Conservation (phyloP, 92 coral and sea anemone genomes). For the Bergia sp. region DNA sequence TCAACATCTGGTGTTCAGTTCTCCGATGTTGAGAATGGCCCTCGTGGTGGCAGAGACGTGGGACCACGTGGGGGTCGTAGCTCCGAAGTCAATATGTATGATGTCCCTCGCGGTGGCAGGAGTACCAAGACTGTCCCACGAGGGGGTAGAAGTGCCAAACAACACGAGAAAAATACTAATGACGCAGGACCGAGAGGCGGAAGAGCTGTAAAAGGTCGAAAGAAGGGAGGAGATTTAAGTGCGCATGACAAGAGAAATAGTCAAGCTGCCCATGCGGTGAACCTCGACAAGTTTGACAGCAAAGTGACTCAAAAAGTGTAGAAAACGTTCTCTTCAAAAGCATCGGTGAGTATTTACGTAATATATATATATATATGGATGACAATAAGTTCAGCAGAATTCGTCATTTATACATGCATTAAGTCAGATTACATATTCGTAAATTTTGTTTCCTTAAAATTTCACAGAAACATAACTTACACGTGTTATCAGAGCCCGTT, state of each 20-base stretch:
- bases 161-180: neutral
- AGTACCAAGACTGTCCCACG: conserved; percentile 12
- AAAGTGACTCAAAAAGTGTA: neutral
- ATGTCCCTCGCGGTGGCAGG: conserved; percentile 66
- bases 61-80: conserved; percentile 78
- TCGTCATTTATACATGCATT: no score
- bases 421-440: no score
- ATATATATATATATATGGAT: no score
- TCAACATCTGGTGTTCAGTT: neutral
- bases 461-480: no score
- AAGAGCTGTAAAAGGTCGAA: neutral
- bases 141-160: conserved; percentile 22
- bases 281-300: conserved; percentile 11
- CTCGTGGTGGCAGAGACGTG: conserved; percentile 49
- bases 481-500: no score
- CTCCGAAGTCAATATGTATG: conserved; percentile 18
- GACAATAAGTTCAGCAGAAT: neutral
- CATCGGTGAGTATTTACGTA: neutral
- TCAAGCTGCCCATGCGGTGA: neutral
- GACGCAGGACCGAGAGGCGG: conserved; percentile 12
- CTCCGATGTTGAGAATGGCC: conserved; percentile 21
- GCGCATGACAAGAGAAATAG: conserved; percentile 1
- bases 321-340: neutral
- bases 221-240: neutral
- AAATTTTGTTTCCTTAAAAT: no score